phyloP scores from a whole-genome alignment of 2,888 invertebrate genomes.

The Anorthoa munda region DNA sequence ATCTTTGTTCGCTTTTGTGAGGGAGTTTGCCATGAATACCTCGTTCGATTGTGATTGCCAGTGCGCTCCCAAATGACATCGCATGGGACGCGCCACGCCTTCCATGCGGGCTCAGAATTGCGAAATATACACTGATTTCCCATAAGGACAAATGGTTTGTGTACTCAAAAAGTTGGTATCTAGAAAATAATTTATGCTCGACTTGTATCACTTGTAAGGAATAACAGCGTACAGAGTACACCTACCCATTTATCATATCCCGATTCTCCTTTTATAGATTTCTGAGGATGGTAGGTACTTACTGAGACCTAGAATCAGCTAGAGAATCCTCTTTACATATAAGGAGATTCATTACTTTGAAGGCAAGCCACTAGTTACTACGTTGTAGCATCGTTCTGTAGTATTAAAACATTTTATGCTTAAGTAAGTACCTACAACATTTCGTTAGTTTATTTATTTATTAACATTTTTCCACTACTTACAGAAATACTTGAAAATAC shows the following conservation, averaged over 20 bases:
- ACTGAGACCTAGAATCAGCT: constrained; percentile 41
- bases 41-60: constrained; percentile 78
- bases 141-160: constrained; percentile 57
- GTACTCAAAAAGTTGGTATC: not conserved
- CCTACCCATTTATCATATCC: constrained; percentile 21
- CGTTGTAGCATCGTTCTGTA: constrained; percentile 26
- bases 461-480: not conserved
- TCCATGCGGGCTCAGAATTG: constrained; percentile 76
- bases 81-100: constrained; percentile 80
- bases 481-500: not conserved
- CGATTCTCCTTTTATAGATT: constrained; percentile 41
- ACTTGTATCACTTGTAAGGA: constrained; percentile 6
- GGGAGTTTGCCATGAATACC: constrained; percentile 73
- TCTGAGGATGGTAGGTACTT: constrained; percentile 18
- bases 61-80: constrained; percentile 81
- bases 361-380: constrained; percentile 51
- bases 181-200: not conserved
- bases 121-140: constrained; percentile 76
- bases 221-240: not conserved
- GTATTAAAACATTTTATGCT: constrained; percentile 17
- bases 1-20: constrained; percentile 83
- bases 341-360: constrained; percentile 53
- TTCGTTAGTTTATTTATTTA: not conserved
- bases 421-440: not conserved
- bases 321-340: constrained; percentile 39